Percentiles rank a stretch among this genome's conserved stretches.
These are phyloP conservation scores for Phocoena phocoena DNA, from an alignment of 2,113 vertebrate species.

Conservation along the genomic window DNA sequence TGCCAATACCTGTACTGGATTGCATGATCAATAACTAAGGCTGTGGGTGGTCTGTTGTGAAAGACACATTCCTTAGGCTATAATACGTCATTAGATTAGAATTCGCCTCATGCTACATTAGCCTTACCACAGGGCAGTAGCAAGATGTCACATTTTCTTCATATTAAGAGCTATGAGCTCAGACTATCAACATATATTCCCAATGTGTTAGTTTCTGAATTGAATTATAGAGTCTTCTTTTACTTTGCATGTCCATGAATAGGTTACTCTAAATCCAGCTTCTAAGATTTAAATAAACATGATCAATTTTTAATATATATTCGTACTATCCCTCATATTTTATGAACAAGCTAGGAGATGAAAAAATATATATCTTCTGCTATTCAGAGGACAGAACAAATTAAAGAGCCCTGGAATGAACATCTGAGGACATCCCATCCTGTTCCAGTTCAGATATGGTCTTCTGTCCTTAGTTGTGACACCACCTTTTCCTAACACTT, in stretches of 20 bases:
- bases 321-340: background rate
- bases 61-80: constrained; percentile 2
- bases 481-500: background rate
- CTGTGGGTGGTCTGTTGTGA: constrained; percentile 28
- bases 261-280: background rate
- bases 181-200: constrained; percentile 65
- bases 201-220: constrained; percentile 59
- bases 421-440: background rate
- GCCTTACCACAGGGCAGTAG: constrained; percentile 14
- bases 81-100: constrained; percentile 51
- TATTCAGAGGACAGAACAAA: background rate
- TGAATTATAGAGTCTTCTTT: constrained; percentile 31
- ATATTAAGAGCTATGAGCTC: constrained; percentile 70
- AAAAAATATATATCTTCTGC: background rate
- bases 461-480: background rate
- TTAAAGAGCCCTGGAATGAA: background rate
- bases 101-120: constrained; percentile 63
- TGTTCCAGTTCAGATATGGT: background rate
- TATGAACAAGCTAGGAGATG: background rate
- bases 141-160: constrained; percentile 39
- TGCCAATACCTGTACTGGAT: constrained; percentile 52
- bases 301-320: background rate
- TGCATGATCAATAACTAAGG: constrained; percentile 35
- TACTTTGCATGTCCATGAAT: background rate
- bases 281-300: background rate